Evolutionary conservation across 2,888 invertebrate genomes (phyloP).

Genomic region (Monopis laevigella): DNA sequence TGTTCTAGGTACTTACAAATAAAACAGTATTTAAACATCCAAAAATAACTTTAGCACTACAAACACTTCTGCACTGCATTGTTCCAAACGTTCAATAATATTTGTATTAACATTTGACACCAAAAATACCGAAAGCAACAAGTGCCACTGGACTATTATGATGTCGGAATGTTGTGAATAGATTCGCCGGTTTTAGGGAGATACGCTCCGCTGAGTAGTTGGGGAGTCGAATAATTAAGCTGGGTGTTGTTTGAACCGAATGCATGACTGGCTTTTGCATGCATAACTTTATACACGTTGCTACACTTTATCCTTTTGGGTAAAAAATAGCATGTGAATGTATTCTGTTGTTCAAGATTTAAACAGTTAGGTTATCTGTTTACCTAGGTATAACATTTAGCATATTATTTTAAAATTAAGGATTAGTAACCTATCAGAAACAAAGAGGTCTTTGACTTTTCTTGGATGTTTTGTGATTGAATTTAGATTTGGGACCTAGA

Average conservation of each 20-base stretch:
- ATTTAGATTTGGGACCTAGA: too few relatives aligned
- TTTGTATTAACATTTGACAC: conserved; percentile 1
- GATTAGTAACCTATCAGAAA: too few relatives aligned
- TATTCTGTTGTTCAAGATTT: too few relatives aligned
- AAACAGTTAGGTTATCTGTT: too few relatives aligned
- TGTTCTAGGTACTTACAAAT: conserved; percentile 66
- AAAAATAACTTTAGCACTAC: conserved; percentile 71
- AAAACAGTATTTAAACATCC: conserved; percentile 74
- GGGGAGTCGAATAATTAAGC: conserved; percentile 67
- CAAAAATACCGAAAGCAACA: too few relatives aligned
- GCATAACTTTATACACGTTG: conserved; percentile 1
- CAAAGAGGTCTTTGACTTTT: too few relatives aligned
- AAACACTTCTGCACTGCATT: conserved; percentile 48
- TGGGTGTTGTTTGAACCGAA: conserved; percentile 57
- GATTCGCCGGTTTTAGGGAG: conserved; percentile 63
- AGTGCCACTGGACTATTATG: conserved; percentile 1
- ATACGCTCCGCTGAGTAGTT: conserved; percentile 62
- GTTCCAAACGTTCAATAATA: too few relatives aligned
- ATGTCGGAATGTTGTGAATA: conserved; percentile 44
- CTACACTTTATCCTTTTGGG: conserved; percentile 3
- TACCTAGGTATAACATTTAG: too few relatives aligned
- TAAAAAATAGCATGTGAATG: too few relatives aligned
- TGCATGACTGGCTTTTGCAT: conserved; percentile 32
- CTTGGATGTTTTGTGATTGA: too few relatives aligned
- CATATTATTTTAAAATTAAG: too few relatives aligned